Evolutionary conservation across 2,113 vertebrate genomes (phyloP), one percentile per base, ranked within the genome.

Genomic region (Sigmodon hispidus): DNA sequence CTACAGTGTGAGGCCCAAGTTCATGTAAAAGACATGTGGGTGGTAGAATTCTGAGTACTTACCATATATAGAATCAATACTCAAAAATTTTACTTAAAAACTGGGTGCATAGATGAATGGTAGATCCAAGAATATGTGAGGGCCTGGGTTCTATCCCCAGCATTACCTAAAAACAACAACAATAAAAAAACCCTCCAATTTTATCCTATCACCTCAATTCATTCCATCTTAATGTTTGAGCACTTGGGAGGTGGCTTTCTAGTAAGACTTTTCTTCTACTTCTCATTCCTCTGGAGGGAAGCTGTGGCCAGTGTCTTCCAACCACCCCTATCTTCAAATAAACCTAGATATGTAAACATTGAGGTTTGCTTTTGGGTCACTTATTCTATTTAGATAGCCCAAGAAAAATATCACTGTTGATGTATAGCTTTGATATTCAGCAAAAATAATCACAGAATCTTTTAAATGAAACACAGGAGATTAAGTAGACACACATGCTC

Each of bases 211-310:
- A 19, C 59, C 40, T 48, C 40, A 24, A 61, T 24, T 1, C 59
- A 29, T 24, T 36, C 57, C 4, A 36, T 34, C 50, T 85, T 77
- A 29, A 19, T 43, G 75, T 88, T 91, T 48, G 22, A 80, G 79
- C 43, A 95, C 1, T 87, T 45, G 72, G 10, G 29, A 36, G 98
- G 96, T 95, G 98, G 98, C 96, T 99, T 99, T 98, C 97, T 99
- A 97, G 99, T 99, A 98, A 45, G 98, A 98, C 87, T 96, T 57
- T 57, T 87, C n/a, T 65, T 95, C 87, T 84, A 69, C 85, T 31
- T 8, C 45, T 80, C 76, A 29, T 45, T 57, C 11, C 34, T 84
- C 40, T 84, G 48, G 15, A 77, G 52, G 43, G 84, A 63, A 16
- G n/a, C 5, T n/a, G 45, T 13, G 61, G 57, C 59, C 36, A 59